Evolutionary conservation across 1,140 invertebrate species (phyloP), one percentile per base, ranked within the genome.

Genomic region (Psilanteris sp.): DNA sequence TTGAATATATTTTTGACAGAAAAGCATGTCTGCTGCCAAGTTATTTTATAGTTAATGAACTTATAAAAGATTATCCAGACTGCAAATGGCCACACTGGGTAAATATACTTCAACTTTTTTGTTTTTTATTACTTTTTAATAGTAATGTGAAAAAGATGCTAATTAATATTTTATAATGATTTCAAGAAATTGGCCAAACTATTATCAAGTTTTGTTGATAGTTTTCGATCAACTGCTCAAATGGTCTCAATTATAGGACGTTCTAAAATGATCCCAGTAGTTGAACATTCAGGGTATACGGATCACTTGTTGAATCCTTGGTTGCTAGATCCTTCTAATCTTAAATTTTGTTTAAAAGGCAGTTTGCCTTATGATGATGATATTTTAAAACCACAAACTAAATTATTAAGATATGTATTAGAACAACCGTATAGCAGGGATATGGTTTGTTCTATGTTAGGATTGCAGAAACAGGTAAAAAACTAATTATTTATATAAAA

Each of bases 401-500:
- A 92, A 14, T 86, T 99, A 13, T 85, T 99, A 1, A 89, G 95
- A 66, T 97, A 98, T 87, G 96, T 98, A 8, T 86, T 99, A 4
- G 94, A 97, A 80, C 97, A 98, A 85, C 96, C 96, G 0, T 98
- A 98, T 85, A 98, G 96, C 1, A 91, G 96, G 67, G 97, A 99
- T 79, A 97, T 98, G 94, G 96, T 98, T 48, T 97, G 95, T 67
- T 94, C 93, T 0, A 98, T 98, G 95, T 89, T 99, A 10, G 95
- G 96, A 29, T 87, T 98, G 5, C 96, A 97, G 80, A 97, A 97
- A 88, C 95, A 94, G 88, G 92, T 93, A n/a, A n/a, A n/a, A n/a
- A n/a, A n/a, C n/a, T n/a, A n/a, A n/a, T n/a, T n/a, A n/a, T n/a
- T n/a, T n/a, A n/a, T n/a, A n/a, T n/a, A n/a, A n/a, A n/a, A n/a